Evolutionary conservation across 64 coral and sea anemone genomes (phyloP).

Genomic region (Catalaphyllia jardinei): DNA sequence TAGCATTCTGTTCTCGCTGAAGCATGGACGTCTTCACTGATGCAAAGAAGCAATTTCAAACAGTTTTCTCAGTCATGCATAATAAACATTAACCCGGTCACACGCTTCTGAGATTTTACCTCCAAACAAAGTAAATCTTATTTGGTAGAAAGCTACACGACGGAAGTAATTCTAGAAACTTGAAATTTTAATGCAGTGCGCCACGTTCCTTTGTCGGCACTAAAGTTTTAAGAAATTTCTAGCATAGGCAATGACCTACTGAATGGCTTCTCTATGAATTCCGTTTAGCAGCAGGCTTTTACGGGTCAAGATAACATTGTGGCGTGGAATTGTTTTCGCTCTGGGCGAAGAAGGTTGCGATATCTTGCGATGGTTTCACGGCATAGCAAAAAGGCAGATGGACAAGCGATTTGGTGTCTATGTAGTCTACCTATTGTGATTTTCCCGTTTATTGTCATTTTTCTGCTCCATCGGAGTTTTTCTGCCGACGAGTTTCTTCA

Average conservation of each 20-base stretch:
- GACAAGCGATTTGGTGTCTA: conserved; percentile 4
- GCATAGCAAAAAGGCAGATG: conserved; percentile 13
- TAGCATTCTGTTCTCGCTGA: not conserved
- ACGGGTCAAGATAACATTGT: not conserved
- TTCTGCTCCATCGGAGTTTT: conserved; percentile 36
- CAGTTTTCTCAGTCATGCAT: not conserved
- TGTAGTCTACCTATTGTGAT: conserved; percentile 8
- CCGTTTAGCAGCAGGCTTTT: no score
- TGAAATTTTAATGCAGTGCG: not conserved
- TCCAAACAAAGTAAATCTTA: not conserved
- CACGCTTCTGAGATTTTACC: not conserved
- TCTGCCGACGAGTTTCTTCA: conserved; percentile 29
- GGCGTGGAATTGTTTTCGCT: not conserved
- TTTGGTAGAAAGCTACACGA: not conserved
- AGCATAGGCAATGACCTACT: no score
- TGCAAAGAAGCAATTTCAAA: conserved; percentile 29
- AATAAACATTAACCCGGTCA: not conserved
- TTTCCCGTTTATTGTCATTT: conserved; percentile 21
- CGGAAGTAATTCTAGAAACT: not conserved
- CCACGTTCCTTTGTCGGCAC: no score
- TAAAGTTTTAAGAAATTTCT: no score
- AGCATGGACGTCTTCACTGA: not conserved
- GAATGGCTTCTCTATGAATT: no score
- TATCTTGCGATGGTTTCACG: conserved; percentile 12
- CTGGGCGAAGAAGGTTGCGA: not conserved